phyloP scores from a whole-genome alignment of 2,888 invertebrate genomes.

The Ophioninae sp. region DNA sequence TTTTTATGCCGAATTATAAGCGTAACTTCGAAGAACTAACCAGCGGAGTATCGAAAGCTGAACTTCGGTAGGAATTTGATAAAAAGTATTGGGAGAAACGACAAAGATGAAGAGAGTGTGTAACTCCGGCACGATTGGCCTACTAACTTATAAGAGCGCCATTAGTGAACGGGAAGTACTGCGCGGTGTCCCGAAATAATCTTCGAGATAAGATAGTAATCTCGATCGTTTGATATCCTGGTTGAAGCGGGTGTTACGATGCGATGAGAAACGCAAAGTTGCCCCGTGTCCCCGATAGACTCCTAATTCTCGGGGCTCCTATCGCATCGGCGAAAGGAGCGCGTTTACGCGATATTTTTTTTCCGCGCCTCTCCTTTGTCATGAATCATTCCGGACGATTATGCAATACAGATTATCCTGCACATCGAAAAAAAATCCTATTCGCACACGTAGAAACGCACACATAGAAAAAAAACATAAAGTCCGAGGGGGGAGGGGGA shows the following conservation, averaged over 20 bases:
- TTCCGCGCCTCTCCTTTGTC: background rate
- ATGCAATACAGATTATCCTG: constrained; percentile 33
- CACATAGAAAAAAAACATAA: constrained; percentile 20
- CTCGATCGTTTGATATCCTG: background rate
- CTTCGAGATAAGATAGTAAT: background rate
- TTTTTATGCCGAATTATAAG: background rate
- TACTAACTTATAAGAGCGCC: background rate
- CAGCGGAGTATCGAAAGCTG: too few species aligned
- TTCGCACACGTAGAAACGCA: constrained; percentile 3
- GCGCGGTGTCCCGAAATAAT: background rate
- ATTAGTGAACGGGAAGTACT: background rate
- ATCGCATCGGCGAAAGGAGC: background rate
- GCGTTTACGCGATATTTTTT: background rate
- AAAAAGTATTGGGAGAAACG: background rate
- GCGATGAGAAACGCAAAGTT: background rate
- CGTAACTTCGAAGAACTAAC: background rate
- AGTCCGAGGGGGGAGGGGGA: constrained; percentile 34
- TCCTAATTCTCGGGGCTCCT: background rate
- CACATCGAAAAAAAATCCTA: constrained; percentile 18
- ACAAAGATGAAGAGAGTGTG: background rate
- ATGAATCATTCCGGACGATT: constrained; percentile 33
- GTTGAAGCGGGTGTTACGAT: background rate
- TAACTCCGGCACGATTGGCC: background rate
- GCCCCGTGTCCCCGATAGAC: background rate
- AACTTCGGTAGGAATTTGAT: background rate